phyloP scores from a whole-genome alignment of 1,140 invertebrate genomes.

The Scaptomyza montana region DNA sequence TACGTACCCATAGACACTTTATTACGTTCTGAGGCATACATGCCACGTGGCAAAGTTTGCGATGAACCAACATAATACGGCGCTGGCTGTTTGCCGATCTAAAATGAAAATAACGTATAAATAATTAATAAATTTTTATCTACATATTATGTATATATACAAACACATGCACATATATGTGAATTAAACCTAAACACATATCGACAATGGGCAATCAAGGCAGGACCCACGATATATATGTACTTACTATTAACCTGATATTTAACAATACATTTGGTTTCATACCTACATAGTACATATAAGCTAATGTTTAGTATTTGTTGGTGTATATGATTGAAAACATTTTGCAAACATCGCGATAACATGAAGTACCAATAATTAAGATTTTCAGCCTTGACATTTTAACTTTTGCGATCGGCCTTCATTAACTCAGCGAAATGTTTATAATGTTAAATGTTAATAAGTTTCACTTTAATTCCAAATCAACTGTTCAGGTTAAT shows the following conservation, averaged over 20 bases:
- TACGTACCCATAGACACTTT: conserved; percentile 81
- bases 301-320: background rate
- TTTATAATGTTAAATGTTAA: conserved; percentile 19
- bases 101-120: conserved; percentile 29
- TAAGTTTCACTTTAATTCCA: conserved; percentile 52
- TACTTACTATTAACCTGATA: no score
- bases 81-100: conserved; percentile 84
- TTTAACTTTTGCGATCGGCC: conserved; percentile 48
- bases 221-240: no score
- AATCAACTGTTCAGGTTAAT: conserved; percentile 16
- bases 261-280: no score
- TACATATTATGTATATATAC: background rate
- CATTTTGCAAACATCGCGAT: background rate
- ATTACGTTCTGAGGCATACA: conserved; percentile 82
- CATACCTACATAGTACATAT: no score
- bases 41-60: conserved; percentile 84
- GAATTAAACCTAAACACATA: no score
- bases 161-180: background rate
- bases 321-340: background rate
- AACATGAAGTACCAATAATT: background rate
- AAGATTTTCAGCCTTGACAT: conserved; percentile 8
- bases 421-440: conserved; percentile 45
- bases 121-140: background rate
- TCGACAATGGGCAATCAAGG: no score
- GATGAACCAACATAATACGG: conserved; percentile 85